phyloP scores from a whole-genome alignment of 1,140 invertebrate genomes.

The Zophobas atratus region DNA sequence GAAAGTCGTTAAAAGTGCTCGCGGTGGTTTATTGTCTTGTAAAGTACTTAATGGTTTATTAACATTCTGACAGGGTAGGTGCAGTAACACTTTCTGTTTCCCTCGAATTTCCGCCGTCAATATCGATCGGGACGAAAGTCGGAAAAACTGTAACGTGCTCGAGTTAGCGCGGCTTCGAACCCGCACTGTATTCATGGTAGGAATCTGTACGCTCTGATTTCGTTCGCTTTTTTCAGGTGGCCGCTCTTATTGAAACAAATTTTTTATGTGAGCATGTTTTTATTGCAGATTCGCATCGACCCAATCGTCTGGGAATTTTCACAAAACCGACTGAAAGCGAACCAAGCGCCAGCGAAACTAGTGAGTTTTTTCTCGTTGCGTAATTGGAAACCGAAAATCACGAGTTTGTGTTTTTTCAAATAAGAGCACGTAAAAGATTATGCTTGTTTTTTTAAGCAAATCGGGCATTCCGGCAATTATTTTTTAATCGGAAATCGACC shows the following conservation, averaged over 20 bases:
- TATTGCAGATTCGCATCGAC: slow-evolving; percentile 59
- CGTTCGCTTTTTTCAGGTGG: background rate
- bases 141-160: background rate
- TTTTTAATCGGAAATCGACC: too few species aligned
- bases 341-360: slow-evolving; percentile 64
- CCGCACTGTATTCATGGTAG: too few species aligned
- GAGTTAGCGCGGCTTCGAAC: too few species aligned
- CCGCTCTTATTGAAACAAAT: background rate
- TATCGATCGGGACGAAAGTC: background rate
- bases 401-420: background rate
- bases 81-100: too few species aligned
- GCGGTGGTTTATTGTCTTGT: slow-evolving; percentile 1
- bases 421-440: too few species aligned
- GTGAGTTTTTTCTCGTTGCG: slow-evolving; percentile 58
- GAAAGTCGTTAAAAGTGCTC: slow-evolving; percentile 22
- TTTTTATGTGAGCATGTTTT: slow-evolving; percentile 13
- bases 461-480: too few species aligned
- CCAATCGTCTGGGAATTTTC: slow-evolving; percentile 53
- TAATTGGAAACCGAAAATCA: background rate
- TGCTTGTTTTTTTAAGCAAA: too few species aligned
- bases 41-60: background rate
- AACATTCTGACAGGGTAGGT: background rate
- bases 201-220: too few species aligned
- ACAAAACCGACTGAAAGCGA: slow-evolving; percentile 58
- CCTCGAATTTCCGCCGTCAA: too few species aligned